Conservation (phyloP, 2,888 invertebrate species). For the Autographa pulchrina region DNA sequence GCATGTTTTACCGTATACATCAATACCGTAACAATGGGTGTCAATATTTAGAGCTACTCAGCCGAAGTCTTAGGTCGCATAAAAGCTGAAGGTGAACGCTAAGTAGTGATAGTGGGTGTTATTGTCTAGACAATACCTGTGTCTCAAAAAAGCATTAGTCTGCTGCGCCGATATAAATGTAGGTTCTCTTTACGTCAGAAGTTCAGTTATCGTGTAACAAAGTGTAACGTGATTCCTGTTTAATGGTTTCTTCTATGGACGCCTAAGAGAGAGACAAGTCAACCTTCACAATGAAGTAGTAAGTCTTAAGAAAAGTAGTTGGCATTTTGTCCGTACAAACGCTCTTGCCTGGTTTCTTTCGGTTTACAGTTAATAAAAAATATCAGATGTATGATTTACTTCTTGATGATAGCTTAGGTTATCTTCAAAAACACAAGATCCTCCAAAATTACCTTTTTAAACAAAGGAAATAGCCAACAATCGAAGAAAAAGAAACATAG, state of each 20-base stretch:
- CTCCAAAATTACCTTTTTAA: no score
- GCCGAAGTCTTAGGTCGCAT: not conserved
- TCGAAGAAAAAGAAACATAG: no score
- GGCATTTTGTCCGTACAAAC: no score
- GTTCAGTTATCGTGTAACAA: constrained; percentile 10
- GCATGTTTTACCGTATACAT: not conserved
- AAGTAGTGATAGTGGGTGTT: not conserved
- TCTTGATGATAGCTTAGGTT: no score
- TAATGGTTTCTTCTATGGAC: constrained; percentile 10
- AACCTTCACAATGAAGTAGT: not conserved
- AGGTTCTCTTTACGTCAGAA: not conserved
- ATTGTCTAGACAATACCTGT: constrained; percentile 21
- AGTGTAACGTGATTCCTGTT: constrained; percentile 7
- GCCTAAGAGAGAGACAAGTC: not conserved
- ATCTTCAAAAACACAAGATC: no score
- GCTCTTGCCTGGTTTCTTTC: no score
- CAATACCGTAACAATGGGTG: not conserved
- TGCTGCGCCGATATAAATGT: not conserved
- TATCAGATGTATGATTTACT: no score
- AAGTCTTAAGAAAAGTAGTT: no score
- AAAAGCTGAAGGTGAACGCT: not conserved
- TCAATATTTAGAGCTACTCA: not conserved
- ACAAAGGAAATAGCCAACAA: no score
- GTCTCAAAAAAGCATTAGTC: constrained; percentile 15
- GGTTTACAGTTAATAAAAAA: no score